Percentiles rank a stretch among this genome's conserved stretches.
Evolutionary conservation across 1,140 invertebrate genomes (phyloP).

Genomic region (Nebria ingens): DNA sequence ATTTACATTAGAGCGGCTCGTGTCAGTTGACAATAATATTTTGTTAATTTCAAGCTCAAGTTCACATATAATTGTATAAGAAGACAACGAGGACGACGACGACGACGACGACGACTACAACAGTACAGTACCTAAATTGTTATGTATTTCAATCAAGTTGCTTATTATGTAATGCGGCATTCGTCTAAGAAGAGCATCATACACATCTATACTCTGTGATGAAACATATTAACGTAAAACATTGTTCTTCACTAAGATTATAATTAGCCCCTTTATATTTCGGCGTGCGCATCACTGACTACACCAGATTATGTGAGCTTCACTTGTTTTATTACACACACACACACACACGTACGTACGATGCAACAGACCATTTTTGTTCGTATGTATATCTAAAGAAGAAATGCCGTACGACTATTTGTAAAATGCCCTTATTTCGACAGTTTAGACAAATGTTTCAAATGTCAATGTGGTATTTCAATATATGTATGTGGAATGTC

Average conservation of each 20-base stretch:
- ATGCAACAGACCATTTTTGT: too few relatives aligned
- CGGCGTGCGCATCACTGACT: background rate
- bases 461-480: constrained; percentile 9
- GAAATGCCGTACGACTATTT: too few relatives aligned
- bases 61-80: constrained; percentile 1
- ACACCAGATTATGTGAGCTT: too few relatives aligned
- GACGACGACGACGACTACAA: too few relatives aligned
- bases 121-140: too few relatives aligned
- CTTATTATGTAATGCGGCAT: background rate
- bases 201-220: background rate
- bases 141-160: background rate
- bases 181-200: background rate
- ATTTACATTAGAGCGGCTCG: too few relatives aligned
- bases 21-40: background rate
- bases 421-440: too few relatives aligned
- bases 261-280: constrained; percentile 7
- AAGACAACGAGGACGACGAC: background rate
- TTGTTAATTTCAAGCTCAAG: constrained; percentile 2
- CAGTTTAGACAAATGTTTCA: background rate
- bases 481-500: constrained; percentile 2
- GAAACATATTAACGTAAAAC: background rate
- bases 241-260: constrained; percentile 2
- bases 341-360: background rate
- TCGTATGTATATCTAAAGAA: too few relatives aligned
- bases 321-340: background rate